Conservation (phyloP, 2,888 invertebrate species). For the Papilio elwesi region DNA sequence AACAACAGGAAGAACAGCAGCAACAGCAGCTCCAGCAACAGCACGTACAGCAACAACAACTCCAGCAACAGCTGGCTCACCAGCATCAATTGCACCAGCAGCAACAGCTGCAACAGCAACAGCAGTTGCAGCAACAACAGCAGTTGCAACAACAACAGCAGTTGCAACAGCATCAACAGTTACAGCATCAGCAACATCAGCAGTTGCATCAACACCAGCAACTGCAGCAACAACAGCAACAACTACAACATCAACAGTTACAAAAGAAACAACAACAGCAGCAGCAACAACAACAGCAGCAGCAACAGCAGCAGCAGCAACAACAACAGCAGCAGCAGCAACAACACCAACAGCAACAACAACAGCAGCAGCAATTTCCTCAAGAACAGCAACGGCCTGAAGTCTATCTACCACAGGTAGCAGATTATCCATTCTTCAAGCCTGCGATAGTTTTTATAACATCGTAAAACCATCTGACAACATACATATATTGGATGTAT, state of each 20-base stretch:
- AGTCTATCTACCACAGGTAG: conserved; percentile 61
- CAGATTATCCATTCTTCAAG: not conserved
- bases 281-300: conserved; percentile 62
- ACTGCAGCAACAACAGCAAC: conserved; percentile 60
- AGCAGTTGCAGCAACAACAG: conserved; percentile 58
- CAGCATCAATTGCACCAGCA: conserved; percentile 60
- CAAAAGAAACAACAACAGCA: conserved; percentile 57
- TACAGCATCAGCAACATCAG: conserved; percentile 64
- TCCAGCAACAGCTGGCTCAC: conserved; percentile 67
- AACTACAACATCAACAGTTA: conserved; percentile 62
- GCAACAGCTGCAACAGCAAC: conserved; percentile 61
- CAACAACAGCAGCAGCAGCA: conserved; percentile 66
- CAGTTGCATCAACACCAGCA: conserved; percentile 67
- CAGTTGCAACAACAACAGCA: conserved; percentile 66
- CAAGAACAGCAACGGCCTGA: conserved; percentile 69
- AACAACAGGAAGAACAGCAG: conserved; percentile 65
- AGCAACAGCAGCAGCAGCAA: conserved; percentile 64
- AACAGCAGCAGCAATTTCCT: conserved; percentile 57
- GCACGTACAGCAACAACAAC: conserved; percentile 63
- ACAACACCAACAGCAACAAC: conserved; percentile 58
- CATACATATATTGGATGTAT: too few relatives aligned
- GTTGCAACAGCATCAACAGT: conserved; percentile 65
- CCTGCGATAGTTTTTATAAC: not conserved
- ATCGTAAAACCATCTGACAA: too few relatives aligned
- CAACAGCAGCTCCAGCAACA: conserved; percentile 65